A percentile compares a stretch with the other conserved stretches of the same genome.
Conservation (phyloP, 2,888 invertebrate species). For the Sphaerophoria rueppellii region DNA sequence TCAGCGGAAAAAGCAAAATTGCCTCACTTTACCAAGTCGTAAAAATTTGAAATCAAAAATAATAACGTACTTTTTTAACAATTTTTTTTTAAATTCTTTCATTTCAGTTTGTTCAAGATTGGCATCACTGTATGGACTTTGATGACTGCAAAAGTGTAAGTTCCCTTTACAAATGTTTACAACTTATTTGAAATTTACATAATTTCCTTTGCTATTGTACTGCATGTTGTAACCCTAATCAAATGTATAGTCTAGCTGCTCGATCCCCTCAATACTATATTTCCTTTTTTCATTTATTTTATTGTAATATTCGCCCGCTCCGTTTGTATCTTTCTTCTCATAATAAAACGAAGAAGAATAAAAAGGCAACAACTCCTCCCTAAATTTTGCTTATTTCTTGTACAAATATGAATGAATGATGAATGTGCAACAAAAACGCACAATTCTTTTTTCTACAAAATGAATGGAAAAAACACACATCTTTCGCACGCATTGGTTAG, state of each 20-base stretch:
- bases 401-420: conserved; percentile 47
- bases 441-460: conserved; percentile 52
- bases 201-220: conserved; percentile 23
- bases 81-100: conserved; percentile 39
- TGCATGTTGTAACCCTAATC: conserved; percentile 53
- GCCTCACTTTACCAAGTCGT: no score
- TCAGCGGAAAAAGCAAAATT: no score
- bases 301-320: conserved; percentile 30
- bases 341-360: conserved; percentile 7
- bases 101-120: conserved; percentile 81
- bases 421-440: conserved; percentile 71
- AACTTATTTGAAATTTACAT: conserved; percentile 20
- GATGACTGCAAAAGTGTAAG: conserved; percentile 82
- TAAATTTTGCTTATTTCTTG: conserved; percentile 2
- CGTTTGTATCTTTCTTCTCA: conserved; percentile 15
- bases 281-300: conserved; percentile 29
- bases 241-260: conserved; percentile 37
- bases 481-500: conserved; percentile 70
- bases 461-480: conserved; percentile 37
- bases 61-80: not conserved
- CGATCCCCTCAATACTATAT: conserved; percentile 12
- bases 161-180: conserved; percentile 56
- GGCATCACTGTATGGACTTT: conserved; percentile 82
- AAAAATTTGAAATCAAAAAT: no score
- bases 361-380: conserved; percentile 32